Evolutionary conservation across 2,797 vertebrate species (phyloP), one percentile per base, ranked within the genome.

Genomic region (Pseudochirops cupreus): DNA sequence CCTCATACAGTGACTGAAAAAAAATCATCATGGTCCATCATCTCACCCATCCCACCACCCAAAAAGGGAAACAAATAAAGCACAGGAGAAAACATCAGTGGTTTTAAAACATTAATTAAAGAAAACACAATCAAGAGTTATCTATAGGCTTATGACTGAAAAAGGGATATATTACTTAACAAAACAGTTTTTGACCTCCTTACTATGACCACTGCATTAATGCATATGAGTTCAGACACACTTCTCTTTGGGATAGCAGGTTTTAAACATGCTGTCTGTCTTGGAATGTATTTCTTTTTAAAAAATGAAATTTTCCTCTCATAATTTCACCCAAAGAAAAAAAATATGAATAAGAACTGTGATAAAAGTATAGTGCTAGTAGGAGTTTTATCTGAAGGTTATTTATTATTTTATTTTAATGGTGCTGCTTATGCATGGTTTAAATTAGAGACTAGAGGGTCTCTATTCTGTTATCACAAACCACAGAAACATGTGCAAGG

Each of bases 31-130:
- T 0, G 74, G 54, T 52, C 7, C 31, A 89, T 62, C 31, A 56
- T 94, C 59, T 93, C 18, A 95, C 57, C 18, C 53, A 10, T 1
- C 9, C 53, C 11, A 10, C 53, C 53, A 10, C 10, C 53, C 53
- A 7, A 54, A 54, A 96, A 87, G 39, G 26, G 39, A 87, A 56
- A 24, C 28, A 89, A n/a, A 52, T 26, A 53, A 95, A 94, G 91
- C 91, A 4, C 90, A 39, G 0, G 2, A 94, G 18, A 93, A 94
- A 46, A 92, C 6, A 31, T 10, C 13, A 91, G 67, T 3, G 28
- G 5, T 90, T 97, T 91, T 91, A 96, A 91, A 93, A 39, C 46
- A 93, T 26, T 94, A 94, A 93, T 95, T 92, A 67, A 96, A 59
- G 26, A 62, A 62, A 93, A 1, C 89, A 94, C 28, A 87, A n/a